Conservation (phyloP, 2,888 invertebrate species). For the Torymus tubicola region DNA sequence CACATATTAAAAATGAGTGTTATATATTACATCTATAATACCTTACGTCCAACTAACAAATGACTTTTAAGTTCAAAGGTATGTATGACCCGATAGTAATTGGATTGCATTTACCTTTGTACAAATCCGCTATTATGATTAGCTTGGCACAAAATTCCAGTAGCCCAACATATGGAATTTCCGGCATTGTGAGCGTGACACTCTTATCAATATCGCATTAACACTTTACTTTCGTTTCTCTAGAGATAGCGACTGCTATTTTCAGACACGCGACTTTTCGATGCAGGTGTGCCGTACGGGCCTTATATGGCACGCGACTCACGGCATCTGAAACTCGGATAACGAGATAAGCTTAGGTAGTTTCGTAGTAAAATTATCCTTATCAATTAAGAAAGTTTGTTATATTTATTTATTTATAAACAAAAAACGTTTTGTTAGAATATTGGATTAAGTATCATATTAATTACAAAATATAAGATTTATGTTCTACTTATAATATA, state of each 20-base stretch:
- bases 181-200: background rate
- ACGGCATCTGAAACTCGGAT: background rate
- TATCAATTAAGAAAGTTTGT: too few species aligned
- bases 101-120: background rate
- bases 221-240: background rate
- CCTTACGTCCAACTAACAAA: background rate
- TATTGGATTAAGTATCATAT: too few species aligned
- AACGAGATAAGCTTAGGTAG: too few species aligned
- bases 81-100: slow-evolving; percentile 2
- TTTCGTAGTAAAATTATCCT: too few species aligned
- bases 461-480: too few species aligned
- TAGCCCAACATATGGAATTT: background rate
- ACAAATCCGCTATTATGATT: background rate
- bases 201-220: background rate
- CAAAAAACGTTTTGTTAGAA: too few species aligned
- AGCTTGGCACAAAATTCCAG: background rate
- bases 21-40: background rate
- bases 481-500: too few species aligned
- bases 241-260: background rate
- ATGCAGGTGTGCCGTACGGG: too few species aligned
- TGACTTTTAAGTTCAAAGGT: background rate
- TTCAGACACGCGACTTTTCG: background rate
- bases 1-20: background rate
- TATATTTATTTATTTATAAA: too few species aligned
- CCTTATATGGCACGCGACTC: background rate